A percentile compares a stretch with the other conserved stretches of the same genome.
Evolutionary conservation across 1,140 invertebrate species (phyloP).

Genomic region (Monochamus saltuarius): DNA sequence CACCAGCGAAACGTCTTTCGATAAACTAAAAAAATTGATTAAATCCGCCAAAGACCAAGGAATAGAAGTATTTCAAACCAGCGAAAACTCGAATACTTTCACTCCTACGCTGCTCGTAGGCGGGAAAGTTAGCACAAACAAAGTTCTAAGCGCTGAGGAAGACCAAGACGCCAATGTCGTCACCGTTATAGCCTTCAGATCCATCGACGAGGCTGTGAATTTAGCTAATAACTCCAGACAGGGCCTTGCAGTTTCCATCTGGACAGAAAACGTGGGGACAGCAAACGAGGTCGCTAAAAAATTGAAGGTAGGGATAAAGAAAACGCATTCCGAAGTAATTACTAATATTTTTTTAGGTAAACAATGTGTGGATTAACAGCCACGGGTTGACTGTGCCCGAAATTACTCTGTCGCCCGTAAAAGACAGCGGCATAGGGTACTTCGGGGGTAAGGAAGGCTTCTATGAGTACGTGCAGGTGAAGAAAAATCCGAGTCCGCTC

Average conservation of each 20-base stretch:
- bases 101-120: slow-evolving; percentile 38
- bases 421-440: slow-evolving; percentile 55
- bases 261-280: slow-evolving; percentile 60
- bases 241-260: slow-evolving; percentile 58
- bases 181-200: slow-evolving; percentile 59
- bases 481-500: neutral
- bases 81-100: slow-evolving; percentile 4
- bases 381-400: slow-evolving; percentile 58
- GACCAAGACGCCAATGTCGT: slow-evolving; percentile 49
- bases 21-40: slow-evolving; percentile 21
- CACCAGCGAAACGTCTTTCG: neutral
- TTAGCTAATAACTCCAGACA: slow-evolving; percentile 60
- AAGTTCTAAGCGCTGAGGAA: slow-evolving; percentile 45
- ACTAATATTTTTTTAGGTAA: slow-evolving; percentile 46
- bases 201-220: slow-evolving; percentile 60
- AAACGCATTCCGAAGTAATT: neutral
- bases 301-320: slow-evolving; percentile 44
- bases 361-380: slow-evolving; percentile 62
- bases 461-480: neutral
- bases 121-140: slow-evolving; percentile 34
- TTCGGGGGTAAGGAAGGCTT: slow-evolving; percentile 50
- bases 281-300: slow-evolving; percentile 58
- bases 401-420: slow-evolving; percentile 55
- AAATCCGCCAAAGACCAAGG: slow-evolving; percentile 31
- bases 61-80: slow-evolving; percentile 35